phyloP scores from a whole-genome alignment of 1,140 invertebrate species.

The Steinernema khuongi region DNA sequence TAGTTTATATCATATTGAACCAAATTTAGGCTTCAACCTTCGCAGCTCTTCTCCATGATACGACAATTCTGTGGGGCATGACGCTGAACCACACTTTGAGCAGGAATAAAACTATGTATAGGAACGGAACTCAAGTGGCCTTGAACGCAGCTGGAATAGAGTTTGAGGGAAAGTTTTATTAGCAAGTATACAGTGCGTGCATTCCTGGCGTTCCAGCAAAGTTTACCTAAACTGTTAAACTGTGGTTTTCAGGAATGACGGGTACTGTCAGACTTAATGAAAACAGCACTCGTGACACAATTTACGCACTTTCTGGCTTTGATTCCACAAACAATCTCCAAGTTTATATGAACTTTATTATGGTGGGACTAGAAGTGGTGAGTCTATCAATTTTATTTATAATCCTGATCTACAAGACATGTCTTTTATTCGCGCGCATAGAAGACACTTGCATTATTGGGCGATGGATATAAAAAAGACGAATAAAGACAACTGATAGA shows the following conservation, averaged over 20 bases:
- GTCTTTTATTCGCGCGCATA: background rate
- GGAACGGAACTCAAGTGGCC: slow-evolving; percentile 6
- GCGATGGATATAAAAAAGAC: background rate
- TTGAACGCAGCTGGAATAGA: background rate
- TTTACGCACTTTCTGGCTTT: background rate
- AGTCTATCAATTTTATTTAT: background rate
- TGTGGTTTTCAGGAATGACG: slow-evolving; percentile 11
- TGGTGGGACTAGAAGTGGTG: background rate
- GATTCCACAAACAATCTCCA: background rate
- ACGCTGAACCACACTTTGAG: background rate
- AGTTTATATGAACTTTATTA: background rate
- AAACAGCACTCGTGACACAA: slow-evolving; percentile 1
- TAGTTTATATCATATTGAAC: background rate
- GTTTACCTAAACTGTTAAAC: no score
- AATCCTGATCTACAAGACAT: background rate
- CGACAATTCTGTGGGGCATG: background rate
- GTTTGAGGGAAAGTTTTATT: no score
- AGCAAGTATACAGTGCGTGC: no score
- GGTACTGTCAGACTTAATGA: background rate
- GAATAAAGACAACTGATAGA: background rate
- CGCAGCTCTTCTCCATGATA: background rate
- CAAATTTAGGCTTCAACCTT: background rate
- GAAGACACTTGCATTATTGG: background rate
- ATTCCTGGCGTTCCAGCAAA: no score
- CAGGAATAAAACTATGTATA: background rate